phyloP scores from a whole-genome alignment of 2,113 vertebrate species.

The Xenopus borealis region DNA sequence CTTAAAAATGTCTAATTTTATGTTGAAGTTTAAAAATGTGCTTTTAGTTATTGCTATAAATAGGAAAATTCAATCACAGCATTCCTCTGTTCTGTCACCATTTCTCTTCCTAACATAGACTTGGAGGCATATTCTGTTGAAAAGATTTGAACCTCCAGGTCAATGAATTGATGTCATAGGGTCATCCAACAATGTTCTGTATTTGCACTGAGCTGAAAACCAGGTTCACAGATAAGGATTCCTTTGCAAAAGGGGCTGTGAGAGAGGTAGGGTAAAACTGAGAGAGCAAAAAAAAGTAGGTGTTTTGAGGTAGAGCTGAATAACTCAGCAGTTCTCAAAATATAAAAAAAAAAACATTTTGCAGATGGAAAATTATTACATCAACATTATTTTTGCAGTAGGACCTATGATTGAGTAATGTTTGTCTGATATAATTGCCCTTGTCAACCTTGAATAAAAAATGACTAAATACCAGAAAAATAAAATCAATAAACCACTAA shows the following conservation, averaged over 20 bases:
- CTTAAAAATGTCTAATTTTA: background rate
- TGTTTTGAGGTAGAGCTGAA: background rate
- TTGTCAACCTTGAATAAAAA: constrained; percentile 56
- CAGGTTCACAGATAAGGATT: background rate
- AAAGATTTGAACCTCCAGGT: background rate
- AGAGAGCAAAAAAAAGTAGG: background rate
- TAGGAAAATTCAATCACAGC: background rate
- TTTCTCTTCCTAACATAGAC: background rate
- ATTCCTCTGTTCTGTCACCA: background rate
- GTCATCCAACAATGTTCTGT: background rate
- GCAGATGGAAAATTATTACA: background rate
- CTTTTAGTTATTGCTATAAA: background rate
- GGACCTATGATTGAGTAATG: constrained; percentile 47
- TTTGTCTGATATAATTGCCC: constrained; percentile 48
- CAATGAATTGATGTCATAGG: background rate
- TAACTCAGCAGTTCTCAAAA: background rate
- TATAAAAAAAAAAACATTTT: background rate
- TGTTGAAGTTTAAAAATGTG: background rate
- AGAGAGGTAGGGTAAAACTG: background rate
- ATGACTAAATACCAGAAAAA: constrained; percentile 57
- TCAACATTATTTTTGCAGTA: constrained; percentile 27
- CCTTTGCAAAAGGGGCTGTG: background rate
- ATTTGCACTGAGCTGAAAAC: background rate
- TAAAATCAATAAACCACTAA: constrained; percentile 56
- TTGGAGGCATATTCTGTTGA: background rate